Conservation (phyloP, 2,888 invertebrate species). For the Diplolepis rosae region DNA sequence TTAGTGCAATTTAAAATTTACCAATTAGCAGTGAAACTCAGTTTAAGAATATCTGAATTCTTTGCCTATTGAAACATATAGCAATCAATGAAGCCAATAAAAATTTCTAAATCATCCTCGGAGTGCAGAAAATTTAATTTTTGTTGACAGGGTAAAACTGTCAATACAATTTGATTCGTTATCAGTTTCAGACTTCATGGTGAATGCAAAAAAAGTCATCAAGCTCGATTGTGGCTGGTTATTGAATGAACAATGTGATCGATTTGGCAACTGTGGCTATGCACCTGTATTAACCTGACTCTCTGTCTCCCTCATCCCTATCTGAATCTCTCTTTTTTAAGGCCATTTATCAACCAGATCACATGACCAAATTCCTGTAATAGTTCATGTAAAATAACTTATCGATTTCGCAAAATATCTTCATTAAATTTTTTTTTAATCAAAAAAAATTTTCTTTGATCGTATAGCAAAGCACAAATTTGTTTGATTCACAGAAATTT, state of each 20-base stretch:
- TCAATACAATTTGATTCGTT: neutral
- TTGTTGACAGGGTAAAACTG: neutral
- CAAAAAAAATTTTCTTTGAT: too few relatives aligned
- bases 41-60: too few relatives aligned
- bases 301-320: neutral
- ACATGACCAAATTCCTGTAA: too few relatives aligned
- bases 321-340: conserved; percentile 27
- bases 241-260: conserved; percentile 19
- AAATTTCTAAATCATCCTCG: neutral
- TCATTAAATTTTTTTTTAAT: too few relatives aligned
- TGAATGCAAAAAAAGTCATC: neutral
- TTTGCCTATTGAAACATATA: too few relatives aligned
- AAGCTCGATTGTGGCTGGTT: conserved; percentile 9
- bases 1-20: too few relatives aligned
- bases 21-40: too few relatives aligned
- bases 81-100: too few relatives aligned
- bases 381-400: too few relatives aligned
- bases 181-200: neutral
- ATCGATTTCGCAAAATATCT: too few relatives aligned
- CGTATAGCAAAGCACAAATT: too few relatives aligned
- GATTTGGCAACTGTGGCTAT: conserved; percentile 47
- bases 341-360: conserved; percentile 25
- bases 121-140: neutral
- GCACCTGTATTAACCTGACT: conserved; percentile 42
- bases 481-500: too few relatives aligned